Evolutionary conservation across 2,888 invertebrate genomes (phyloP).

Genomic region (Megamerina dolium): DNA sequence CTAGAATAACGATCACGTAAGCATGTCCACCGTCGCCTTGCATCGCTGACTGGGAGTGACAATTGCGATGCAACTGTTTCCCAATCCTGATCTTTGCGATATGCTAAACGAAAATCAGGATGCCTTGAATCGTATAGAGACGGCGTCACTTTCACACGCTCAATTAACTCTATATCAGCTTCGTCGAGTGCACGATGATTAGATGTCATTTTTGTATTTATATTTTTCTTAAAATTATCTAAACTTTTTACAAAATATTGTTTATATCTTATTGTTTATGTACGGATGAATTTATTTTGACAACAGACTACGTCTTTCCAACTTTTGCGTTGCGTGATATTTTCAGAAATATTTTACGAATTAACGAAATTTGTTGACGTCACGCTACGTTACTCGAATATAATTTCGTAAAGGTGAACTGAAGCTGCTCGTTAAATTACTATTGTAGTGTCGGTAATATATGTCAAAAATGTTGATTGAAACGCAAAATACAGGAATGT

Average conservation of each 20-base stretch:
- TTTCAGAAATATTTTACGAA: constrained; percentile 2
- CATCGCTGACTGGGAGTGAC: constrained; percentile 33
- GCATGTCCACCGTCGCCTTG: constrained; percentile 46
- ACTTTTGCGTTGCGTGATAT: constrained; percentile 5
- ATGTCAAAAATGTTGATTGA: too few relatives aligned
- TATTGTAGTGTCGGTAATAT: too few relatives aligned
- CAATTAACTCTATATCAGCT: constrained; percentile 38
- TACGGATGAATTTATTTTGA: constrained; percentile 16
- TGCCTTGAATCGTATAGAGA: constrained; percentile 44
- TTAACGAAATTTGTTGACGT: constrained; percentile 12
- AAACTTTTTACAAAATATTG: not conserved
- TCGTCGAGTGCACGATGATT: constrained; percentile 37
- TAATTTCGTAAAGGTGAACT: too few relatives aligned
- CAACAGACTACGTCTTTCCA: constrained; percentile 12
- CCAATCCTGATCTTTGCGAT: constrained; percentile 46
- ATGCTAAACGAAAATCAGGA: constrained; percentile 42
- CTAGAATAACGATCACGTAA: constrained; percentile 47
- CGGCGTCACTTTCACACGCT: constrained; percentile 38
- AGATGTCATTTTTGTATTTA: constrained; percentile 27
- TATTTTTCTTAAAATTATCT: not conserved
- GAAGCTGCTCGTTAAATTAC: too few relatives aligned
- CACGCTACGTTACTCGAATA: constrained; percentile 5
- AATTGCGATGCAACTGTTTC: constrained; percentile 36
- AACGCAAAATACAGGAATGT: too few relatives aligned
- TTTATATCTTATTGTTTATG: not conserved